Conservation (phyloP, 2,888 invertebrate species). For the Drosophila anomalata region DNA sequence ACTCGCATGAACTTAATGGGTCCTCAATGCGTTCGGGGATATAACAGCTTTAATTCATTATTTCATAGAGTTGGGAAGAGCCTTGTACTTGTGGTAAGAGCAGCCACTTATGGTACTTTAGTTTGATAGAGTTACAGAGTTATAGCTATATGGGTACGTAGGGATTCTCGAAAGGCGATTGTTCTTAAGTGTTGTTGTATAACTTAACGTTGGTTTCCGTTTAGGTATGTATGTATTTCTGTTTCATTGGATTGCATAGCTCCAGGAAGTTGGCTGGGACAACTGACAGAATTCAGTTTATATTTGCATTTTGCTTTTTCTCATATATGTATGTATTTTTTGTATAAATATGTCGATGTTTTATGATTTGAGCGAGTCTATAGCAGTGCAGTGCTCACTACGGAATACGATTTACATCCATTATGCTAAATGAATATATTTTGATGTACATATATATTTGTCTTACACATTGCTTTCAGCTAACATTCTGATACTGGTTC, state of each 20-base stretch:
- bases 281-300: constrained; percentile 44
- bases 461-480: constrained; percentile 70
- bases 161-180: constrained; percentile 62
- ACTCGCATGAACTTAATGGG: constrained; percentile 4
- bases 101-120: constrained; percentile 2
- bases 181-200: constrained; percentile 70
- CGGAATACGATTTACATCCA: constrained; percentile 47
- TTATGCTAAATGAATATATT: constrained; percentile 48
- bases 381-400: constrained; percentile 63
- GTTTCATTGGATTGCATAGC: constrained; percentile 16
- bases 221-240: constrained; percentile 5
- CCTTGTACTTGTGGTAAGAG: constrained; percentile 57
- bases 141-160: constrained; percentile 34
- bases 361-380: constrained; percentile 46
- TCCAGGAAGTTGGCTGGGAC: constrained; percentile 50
- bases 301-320: constrained; percentile 31
- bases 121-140: constrained; percentile 21
- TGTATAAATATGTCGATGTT: constrained; percentile 45
- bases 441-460: constrained; percentile 43
- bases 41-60: not conserved
- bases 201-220: constrained; percentile 36
- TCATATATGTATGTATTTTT: constrained; percentile 21
- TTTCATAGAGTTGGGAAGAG: constrained; percentile 55
- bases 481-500: constrained; percentile 73
- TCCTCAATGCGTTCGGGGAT: too few species aligned